A percentile compares a stretch with the other conserved stretches of the same genome.
Evolutionary conservation across 1,140 invertebrate species (phyloP).

Genomic region (Zaprionus gabonicus): DNA sequence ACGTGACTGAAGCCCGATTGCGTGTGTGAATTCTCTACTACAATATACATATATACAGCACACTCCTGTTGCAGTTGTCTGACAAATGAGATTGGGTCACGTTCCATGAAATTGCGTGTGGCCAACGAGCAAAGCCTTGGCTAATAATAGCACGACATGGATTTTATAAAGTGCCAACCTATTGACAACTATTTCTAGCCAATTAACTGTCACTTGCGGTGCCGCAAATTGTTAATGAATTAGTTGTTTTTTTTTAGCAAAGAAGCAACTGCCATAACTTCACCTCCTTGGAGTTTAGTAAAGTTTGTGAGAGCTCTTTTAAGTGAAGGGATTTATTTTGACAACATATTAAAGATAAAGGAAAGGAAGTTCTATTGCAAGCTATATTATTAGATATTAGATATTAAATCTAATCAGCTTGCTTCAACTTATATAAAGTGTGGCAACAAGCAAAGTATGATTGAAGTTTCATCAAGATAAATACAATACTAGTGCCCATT

Average conservation of each 20-base stretch:
- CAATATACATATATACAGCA: background rate
- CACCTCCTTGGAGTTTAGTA: too few relatives aligned
- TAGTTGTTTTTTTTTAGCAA: background rate
- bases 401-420: too few relatives aligned
- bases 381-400: too few relatives aligned
- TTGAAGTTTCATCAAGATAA: too few relatives aligned
- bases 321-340: too few relatives aligned
- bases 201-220: slow-evolving; percentile 1
- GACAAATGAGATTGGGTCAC: slow-evolving; percentile 58
- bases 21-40: slow-evolving; percentile 9
- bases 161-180: slow-evolving; percentile 3
- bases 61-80: slow-evolving; percentile 18
- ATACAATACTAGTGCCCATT: too few relatives aligned
- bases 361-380: too few relatives aligned
- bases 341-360: too few relatives aligned
- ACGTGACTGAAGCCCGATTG: slow-evolving; percentile 41
- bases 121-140: background rate
- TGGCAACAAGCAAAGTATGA: too few relatives aligned
- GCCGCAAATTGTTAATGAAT: slow-evolving; percentile 5
- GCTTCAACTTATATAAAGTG: too few relatives aligned
- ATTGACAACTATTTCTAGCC: slow-evolving; percentile 10
- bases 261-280: background rate
- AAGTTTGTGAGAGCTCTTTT: too few relatives aligned
- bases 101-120: slow-evolving; percentile 39
- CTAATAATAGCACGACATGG: slow-evolving; percentile 11